Evolutionary conservation across 2,888 invertebrate genomes (phyloP), one percentile per base, ranked within the genome.

Genomic region (Lycaena phlaeas): DNA sequence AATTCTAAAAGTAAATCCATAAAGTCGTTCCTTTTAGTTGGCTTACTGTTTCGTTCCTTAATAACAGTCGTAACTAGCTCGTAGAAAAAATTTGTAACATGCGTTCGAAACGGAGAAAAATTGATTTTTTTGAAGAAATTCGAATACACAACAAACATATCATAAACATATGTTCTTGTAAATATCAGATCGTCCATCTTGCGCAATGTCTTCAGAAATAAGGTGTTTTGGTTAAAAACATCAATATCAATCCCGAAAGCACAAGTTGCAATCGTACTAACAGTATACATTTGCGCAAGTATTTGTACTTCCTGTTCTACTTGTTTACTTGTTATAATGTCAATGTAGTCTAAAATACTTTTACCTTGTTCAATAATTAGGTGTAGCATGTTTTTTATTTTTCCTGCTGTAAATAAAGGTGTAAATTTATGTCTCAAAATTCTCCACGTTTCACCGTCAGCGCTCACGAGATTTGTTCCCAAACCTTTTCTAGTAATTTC

Each of bases 301-400:
- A 18, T 17, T 22, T 30, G 38, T 2, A 10, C 25, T 14, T 28
- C n/a, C 18, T 29, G 38, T 18, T 38, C 38, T 5, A 28, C 28
- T 12, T 29, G 18, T 10, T 12, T 12, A 3, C 3, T 18, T 9
- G 18, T 4, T 9, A 14, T 18, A 1, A 25, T 10, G 14, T 39
- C 39, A 6, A 39, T 14, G 2, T 30, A 39, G 2, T 22, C 11
- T 2, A 26, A 10, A 39, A 39, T 30, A 43, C 57, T 43, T 42
- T 58, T 46, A 46, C 50, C 63, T 14, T 71, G 31, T 41, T 65
- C 66, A 14, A 66, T 44, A 14, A 71, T 53, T 14, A 69, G 51
- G 52, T 71, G 68, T 60, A 72, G 65, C 15, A 71, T 70, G 36
- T 72, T 69, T 22, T 22, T 22, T 2, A 22, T 5, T 22, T 22